Evolutionary conservation across 2,113 vertebrate genomes (phyloP).

Genomic region (Herpailurus yagouaroundi): DNA sequence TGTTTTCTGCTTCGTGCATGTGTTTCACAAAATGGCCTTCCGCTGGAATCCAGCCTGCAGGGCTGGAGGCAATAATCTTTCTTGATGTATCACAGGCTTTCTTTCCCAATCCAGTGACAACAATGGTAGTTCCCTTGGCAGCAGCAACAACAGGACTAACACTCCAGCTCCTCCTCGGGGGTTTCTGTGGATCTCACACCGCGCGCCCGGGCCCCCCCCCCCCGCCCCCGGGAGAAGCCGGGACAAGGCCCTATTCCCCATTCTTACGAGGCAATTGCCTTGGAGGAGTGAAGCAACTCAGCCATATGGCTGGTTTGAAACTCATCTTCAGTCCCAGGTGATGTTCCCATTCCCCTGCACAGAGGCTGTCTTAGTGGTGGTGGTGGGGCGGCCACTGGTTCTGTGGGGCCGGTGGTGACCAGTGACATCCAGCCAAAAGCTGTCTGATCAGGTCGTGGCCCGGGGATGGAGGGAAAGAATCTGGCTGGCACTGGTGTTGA

Average conservation of each 20-base stretch:
- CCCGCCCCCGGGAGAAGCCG: not conserved
- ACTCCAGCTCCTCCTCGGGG: not conserved
- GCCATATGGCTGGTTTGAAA: not conserved
- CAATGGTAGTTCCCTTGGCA: not conserved
- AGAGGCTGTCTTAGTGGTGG: not conserved
- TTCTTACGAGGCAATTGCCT: not conserved
- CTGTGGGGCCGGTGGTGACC: not conserved
- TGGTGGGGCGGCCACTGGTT: not conserved
- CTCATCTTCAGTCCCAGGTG: not conserved
- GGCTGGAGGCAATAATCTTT: not conserved
- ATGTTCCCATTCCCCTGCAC: no score
- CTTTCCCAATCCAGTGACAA: slow-evolving; percentile 28
- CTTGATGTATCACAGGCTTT: not conserved
- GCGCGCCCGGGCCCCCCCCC: no score
- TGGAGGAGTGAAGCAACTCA: not conserved
- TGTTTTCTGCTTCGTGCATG: not conserved
- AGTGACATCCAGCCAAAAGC: not conserved
- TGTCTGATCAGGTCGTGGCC: not conserved
- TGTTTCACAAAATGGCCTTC: not conserved
- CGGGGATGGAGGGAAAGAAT: not conserved
- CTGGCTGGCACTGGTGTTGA: not conserved
- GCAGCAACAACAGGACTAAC: not conserved
- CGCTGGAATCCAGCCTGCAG: not conserved
- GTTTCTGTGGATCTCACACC: not conserved
- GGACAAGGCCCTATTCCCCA: not conserved